Evolutionary conservation across 2,888 invertebrate genomes (phyloP).

Genomic region (Malthinus seriepunctatus): DNA sequence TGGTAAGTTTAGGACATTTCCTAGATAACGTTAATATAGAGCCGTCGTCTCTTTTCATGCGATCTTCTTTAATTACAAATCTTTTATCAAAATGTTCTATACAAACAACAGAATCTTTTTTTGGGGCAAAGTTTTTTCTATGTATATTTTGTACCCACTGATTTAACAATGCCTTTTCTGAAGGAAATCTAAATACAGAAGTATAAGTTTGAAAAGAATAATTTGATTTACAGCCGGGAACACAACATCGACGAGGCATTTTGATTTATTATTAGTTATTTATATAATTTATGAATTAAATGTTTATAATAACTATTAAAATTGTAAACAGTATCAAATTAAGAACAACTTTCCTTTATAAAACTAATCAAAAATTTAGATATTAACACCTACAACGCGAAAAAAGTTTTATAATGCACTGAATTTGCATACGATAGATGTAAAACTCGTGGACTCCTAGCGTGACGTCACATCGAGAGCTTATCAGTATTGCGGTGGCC

Average conservation of each 20-base stretch:
- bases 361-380: no score
- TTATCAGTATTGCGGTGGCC: no score
- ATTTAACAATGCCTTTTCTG: not conserved
- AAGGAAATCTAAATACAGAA: conserved; percentile 2
- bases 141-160: not conserved
- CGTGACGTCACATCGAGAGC: no score
- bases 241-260: conserved; percentile 10
- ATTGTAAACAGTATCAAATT: no score
- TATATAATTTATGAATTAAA: no score
- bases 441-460: no score
- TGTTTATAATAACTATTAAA: no score
- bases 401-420: no score
- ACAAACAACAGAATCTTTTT: conserved; percentile 1
- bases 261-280: no score
- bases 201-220: not conserved
- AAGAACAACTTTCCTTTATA: no score
- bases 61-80: not conserved
- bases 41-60: not conserved
- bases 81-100: not conserved
- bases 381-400: no score
- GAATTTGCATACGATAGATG: no score
- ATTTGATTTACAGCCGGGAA: not conserved
- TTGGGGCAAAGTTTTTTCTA: not conserved
- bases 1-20: conserved; percentile 4
- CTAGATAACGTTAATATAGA: not conserved